Evolutionary conservation across 2,797 vertebrate species (phyloP), one percentile per base, ranked within the genome.

Genomic region (Molothrus aeneus): DNA sequence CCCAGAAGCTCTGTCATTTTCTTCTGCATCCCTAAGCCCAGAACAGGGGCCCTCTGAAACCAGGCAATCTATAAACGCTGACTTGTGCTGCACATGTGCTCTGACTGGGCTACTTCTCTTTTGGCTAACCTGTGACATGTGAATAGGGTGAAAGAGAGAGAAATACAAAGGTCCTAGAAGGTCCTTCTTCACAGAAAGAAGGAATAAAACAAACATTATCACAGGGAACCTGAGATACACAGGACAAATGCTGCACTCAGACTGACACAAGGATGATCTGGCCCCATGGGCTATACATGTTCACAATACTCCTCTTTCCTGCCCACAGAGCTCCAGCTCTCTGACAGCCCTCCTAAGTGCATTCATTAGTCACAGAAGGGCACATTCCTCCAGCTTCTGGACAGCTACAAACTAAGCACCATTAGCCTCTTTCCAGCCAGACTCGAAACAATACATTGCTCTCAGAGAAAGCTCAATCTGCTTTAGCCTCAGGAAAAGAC

Each of bases 401-500:
- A 86, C 87, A 95, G 85, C 74, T 95, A 75, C 83, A 74, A 82
- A 87, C 82, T 38, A 91, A 95, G 77, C 53, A 79, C 68, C 68
- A 86, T 88, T 95, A 94, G 69, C 93, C n/a, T 77, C 45, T 82
- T 94, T 65, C 71, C 89, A 92, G 68, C 73, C 79, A 36, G 78
- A 69, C 72, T 88, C 36, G 11, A 81, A 93, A 85, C 71, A 69
- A 81, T 83, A n/a, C 56, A 56, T 66, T 68, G 78, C 56, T 80
- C 74, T 94, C 60, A 84, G 38, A 84, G 64, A 82, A 89, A 74
- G 79, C 65, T 78, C 72, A 72, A 74, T 92, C 72, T 96, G 65
- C 59, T 95, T 89, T 86, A 88, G 95, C 95, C 93, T 83, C 38
- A 28, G 77, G 91, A 87, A 95, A 89, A 48, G 40, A 75, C 87